Evolutionary conservation across 2,888 invertebrate genomes (phyloP).

Genomic region (Ypsolopha scabrella): DNA sequence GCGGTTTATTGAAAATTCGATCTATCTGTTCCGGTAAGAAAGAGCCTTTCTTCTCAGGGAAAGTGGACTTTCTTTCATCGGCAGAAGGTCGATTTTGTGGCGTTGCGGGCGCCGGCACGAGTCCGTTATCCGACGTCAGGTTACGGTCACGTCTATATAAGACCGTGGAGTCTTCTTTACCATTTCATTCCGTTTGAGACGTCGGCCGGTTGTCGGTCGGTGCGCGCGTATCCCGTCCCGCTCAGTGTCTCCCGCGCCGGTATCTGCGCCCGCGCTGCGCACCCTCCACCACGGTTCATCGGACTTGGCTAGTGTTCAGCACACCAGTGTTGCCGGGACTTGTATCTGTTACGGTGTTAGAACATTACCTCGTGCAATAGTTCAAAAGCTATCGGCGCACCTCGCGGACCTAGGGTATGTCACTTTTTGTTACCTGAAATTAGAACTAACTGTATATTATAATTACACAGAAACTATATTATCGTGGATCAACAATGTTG

Average conservation of each 20-base stretch:
- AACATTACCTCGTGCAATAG: constrained; percentile 40
- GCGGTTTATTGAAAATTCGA: constrained; percentile 66
- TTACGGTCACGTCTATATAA: constrained; percentile 69
- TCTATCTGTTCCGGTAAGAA: constrained; percentile 54
- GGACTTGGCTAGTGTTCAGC: neutral
- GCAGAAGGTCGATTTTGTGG: constrained; percentile 35
- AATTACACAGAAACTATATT: constrained; percentile 6
- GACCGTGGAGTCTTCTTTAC: constrained; percentile 66
- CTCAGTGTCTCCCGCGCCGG: constrained; percentile 28
- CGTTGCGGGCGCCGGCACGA: constrained; percentile 32
- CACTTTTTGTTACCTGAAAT: constrained; percentile 1
- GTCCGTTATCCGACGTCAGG: constrained; percentile 70
- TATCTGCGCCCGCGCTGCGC: constrained; percentile 25
- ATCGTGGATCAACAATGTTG: neutral
- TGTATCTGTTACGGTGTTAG: constrained; percentile 11
- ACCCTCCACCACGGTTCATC: constrained; percentile 3
- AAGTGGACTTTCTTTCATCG: constrained; percentile 31
- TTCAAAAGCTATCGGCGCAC: neutral
- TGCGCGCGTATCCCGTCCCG: constrained; percentile 29
- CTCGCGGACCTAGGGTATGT: neutral
- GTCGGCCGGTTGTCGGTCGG: constrained; percentile 33
- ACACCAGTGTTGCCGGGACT: constrained; percentile 3
- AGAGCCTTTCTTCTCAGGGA: constrained; percentile 18
- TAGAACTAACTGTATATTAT: constrained; percentile 3
- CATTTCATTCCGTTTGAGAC: constrained; percentile 68